Evolutionary conservation across 2,113 vertebrate species (phyloP), one percentile per base, ranked within the genome.

Genomic region (Donacobius atricapilla): DNA sequence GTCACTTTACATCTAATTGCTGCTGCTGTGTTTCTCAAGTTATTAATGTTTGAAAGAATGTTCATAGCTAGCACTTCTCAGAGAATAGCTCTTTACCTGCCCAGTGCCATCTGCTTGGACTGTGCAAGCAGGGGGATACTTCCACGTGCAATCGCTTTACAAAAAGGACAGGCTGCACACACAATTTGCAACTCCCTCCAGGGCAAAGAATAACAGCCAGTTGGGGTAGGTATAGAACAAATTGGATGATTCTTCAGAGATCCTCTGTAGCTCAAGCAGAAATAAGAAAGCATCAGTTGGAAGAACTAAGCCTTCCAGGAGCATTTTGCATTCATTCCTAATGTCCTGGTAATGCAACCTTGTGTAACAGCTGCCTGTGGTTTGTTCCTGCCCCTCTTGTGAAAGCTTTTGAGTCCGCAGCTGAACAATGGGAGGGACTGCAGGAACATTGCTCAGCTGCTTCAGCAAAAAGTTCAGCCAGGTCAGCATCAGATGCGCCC

Each of bases 31-130:
- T 83, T 88, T 92, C 90, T 90, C 76, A 69, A 70, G 57, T 93
- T 90, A 96, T 93, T 93, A 78, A 96, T 90, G 88, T 92, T 92
- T 93, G 79, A 90, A 90, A 82, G 93, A 56, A 69, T 81, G 39
- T 51, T 93, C 83, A 11, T 75, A 71, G 82, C 73, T 37, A 51
- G 73, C 6, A 4, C 42, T 93, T 90, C 83, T 90, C 76, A 68
- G 68, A 94, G 54, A 86, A 19, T 5, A 86, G 76, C 60, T 92
- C 65, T 73, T 84, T 79, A 84, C 93, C 88, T 95, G 83, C 88
- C 86, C 76, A 22, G 0, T 83, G 92, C 80, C 93, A 79, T 96
- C 95, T 95, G 79, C 83, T 68, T 66, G 83, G 90, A n/a, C 90
- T 83, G 24, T 28, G 69, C 72, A 40, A 48, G 80, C 51, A 51